Conservation (phyloP, 2,888 invertebrate species). For the Cryptophagus acutangulus region DNA sequence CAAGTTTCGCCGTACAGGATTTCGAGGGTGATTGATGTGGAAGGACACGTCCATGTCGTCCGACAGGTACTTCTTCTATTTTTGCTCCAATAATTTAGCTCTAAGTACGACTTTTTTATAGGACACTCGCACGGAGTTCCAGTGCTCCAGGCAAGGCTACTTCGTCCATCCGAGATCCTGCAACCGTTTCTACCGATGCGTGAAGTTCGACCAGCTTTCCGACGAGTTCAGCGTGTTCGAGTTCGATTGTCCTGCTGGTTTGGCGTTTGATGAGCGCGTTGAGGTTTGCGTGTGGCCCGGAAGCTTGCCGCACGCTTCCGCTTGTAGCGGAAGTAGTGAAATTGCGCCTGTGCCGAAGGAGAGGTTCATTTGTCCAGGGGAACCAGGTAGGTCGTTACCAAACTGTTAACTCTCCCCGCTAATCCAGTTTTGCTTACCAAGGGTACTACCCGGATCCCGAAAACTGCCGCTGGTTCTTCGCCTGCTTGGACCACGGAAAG, state of each 20-base stretch:
- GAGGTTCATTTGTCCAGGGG: conserved; percentile 64
- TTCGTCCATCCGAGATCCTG: conserved; percentile 74
- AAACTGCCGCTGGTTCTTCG: conserved; percentile 81
- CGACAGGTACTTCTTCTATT: conserved; percentile 53
- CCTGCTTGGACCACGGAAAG: conserved; percentile 68
- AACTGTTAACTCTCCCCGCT: neutral
- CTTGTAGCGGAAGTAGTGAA: conserved; percentile 73
- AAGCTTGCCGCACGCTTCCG: conserved; percentile 62
- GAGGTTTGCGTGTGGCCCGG: conserved; percentile 82
- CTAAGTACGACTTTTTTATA: conserved; percentile 35
- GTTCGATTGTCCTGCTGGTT: conserved; percentile 73
- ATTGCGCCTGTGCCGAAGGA: conserved; percentile 67
- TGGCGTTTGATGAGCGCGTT: conserved; percentile 70
- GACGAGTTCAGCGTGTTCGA: conserved; percentile 75
- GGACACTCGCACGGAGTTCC: conserved; percentile 69
- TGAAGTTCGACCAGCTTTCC: conserved; percentile 70
- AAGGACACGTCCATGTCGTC: conserved; percentile 66
- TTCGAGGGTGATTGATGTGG: conserved; percentile 66
- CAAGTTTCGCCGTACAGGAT: conserved; percentile 70
- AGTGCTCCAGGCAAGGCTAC: conserved; percentile 71
- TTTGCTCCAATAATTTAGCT: neutral
- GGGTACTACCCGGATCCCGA: conserved; percentile 77
- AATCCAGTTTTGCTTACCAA: conserved; percentile 25
- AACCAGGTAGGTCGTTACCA: conserved; percentile 51
- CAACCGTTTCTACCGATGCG: conserved; percentile 74